Conservation (phyloP, 2,888 invertebrate genomes). For the Drosophila parthenogenetica region DNA sequence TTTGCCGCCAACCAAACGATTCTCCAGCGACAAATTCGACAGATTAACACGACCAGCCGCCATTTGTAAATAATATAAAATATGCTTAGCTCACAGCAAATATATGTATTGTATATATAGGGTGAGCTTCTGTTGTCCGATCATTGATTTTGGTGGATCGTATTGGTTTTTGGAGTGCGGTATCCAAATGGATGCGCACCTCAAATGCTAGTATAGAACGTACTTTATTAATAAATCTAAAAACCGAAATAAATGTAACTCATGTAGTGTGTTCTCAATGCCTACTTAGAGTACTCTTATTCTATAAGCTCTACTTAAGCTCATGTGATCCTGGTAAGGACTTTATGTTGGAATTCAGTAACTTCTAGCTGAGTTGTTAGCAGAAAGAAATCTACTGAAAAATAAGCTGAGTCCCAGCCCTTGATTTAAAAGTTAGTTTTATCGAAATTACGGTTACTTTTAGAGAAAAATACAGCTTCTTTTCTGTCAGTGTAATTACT, state of each 20-base stretch:
- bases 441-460: too few species aligned
- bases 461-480: background rate
- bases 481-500: background rate
- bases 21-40: conserved; percentile 50
- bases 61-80: conserved; percentile 2
- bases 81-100: background rate
- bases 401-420: too few species aligned
- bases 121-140: conserved; percentile 4
- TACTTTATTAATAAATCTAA: conserved; percentile 34
- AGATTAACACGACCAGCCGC: conserved; percentile 36
- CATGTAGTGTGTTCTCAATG: conserved; percentile 20
- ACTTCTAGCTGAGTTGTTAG: too few species aligned
- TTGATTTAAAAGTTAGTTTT: too few species aligned
- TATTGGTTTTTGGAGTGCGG: conserved; percentile 17
- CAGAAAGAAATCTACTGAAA: too few species aligned
- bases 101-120: background rate
- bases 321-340: too few species aligned
- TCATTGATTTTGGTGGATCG: conserved; percentile 37
- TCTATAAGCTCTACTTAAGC: too few species aligned
- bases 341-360: too few species aligned
- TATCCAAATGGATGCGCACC: conserved; percentile 35
- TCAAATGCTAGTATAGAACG: conserved; percentile 23
- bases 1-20: conserved; percentile 65
- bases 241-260: conserved; percentile 37
- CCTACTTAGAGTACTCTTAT: conserved; percentile 24